A percentile compares a stretch with the other conserved stretches of the same genome.
Conservation (phyloP, 2,797 vertebrate genomes). For the Acropternis orthonyx region DNA sequence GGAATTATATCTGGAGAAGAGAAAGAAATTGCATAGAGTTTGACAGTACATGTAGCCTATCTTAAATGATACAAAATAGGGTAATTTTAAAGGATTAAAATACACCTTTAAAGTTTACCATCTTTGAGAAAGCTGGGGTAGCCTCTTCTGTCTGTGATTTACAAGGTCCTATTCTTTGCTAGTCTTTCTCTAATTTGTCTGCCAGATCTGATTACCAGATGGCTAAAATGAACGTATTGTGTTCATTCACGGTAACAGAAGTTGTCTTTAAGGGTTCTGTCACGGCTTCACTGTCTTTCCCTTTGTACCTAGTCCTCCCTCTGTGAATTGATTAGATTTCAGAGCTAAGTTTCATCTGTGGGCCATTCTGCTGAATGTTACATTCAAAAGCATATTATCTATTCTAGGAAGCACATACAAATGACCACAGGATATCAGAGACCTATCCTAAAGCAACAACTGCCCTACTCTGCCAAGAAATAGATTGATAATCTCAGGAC, state of each 20-base stretch:
- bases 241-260: conserved; percentile 38
- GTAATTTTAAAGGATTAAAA: conserved; percentile 28
- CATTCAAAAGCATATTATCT: conserved; percentile 4
- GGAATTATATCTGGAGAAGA: conserved; percentile 1
- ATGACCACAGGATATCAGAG: conserved; percentile 13
- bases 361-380: background rate
- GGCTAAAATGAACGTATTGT: conserved; percentile 53
- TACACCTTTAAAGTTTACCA: background rate
- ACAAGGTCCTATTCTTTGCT: background rate
- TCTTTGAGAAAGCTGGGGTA: background rate
- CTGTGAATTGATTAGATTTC: conserved; percentile 40
- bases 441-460: conserved; percentile 12
- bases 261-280: conserved; percentile 42
- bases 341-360: conserved; percentile 19
- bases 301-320: conserved; percentile 34
- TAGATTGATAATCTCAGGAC: background rate
- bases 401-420: background rate
- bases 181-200: conserved; percentile 37
- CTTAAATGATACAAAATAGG: background rate
- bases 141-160: conserved; percentile 28
- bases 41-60: background rate
- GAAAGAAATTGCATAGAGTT: background rate
- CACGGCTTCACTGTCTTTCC: background rate
- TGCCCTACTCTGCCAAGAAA: background rate
- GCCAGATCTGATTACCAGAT: conserved; percentile 58